Percentiles rank a stretch among this genome's conserved stretches.
phyloP scores from a whole-genome alignment of 35 echinoderm and acorn worm genomes.

The Ophioderma brevispina region DNA sequence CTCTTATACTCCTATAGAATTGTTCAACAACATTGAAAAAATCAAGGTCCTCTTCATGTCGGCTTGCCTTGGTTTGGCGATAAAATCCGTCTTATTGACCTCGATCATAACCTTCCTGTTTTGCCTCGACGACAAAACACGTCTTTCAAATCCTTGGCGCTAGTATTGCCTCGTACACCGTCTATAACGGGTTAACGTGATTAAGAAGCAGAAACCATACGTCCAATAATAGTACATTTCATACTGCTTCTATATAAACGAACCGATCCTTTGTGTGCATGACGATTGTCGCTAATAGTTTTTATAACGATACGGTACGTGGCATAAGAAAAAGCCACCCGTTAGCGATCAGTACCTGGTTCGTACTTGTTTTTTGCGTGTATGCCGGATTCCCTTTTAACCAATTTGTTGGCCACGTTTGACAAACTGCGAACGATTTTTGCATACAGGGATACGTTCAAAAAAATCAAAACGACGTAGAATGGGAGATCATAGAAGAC shows the following conservation, averaged over 20 bases:
- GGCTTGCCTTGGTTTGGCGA: no score
- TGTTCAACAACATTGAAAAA: no score
- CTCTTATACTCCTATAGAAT: no score
- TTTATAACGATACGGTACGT: neutral
- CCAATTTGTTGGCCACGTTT: neutral
- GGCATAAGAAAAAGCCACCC: neutral
- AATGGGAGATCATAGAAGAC: neutral
- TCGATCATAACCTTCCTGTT: no score
- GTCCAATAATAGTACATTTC: neutral
- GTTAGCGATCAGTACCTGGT: neutral
- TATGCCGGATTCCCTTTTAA: neutral
- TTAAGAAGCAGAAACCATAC: neutral
- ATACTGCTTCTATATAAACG: neutral
- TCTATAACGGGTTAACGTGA: neutral
- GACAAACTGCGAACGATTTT: neutral
- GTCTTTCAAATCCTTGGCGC: neutral
- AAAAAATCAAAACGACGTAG: neutral
- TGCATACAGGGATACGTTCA: neutral
- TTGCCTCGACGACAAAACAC: neutral
- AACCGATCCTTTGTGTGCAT: neutral
- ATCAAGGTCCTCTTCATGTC: no score
- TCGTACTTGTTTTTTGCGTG: neutral
- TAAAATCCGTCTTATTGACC: no score
- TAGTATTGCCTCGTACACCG: neutral
- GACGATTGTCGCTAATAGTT: neutral